Evolutionary conservation across 2,113 vertebrate genomes (phyloP).

Genomic region (Nerophis ophidion): DNA sequence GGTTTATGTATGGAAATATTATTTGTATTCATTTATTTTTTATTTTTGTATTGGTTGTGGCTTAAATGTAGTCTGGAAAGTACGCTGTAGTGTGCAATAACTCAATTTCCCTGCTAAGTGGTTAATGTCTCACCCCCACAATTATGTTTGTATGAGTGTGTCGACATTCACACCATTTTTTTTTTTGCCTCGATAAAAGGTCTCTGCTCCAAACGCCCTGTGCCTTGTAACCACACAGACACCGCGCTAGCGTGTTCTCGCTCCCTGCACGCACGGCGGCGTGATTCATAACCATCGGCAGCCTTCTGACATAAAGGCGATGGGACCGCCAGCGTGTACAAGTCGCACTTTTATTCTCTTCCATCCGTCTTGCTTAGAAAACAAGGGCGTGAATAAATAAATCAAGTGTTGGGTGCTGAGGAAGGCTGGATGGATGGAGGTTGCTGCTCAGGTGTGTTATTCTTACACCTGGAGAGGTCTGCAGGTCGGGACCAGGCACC

Average conservation of each 20-base stretch:
- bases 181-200: neutral
- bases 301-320: slow-evolving; percentile 66
- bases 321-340: slow-evolving; percentile 62
- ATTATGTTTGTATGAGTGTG: too few species aligned
- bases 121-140: too few species aligned
- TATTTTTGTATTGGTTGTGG: too few species aligned
- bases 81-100: too few species aligned
- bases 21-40: too few species aligned
- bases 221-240: too few species aligned
- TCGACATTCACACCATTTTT: slow-evolving; percentile 3
- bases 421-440: slow-evolving; percentile 65
- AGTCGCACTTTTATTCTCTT: slow-evolving; percentile 69
- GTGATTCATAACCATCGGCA: slow-evolving; percentile 67
- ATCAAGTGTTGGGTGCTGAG: slow-evolving; percentile 44
- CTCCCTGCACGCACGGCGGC: slow-evolving; percentile 20
- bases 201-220: too few species aligned
- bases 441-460: slow-evolving; percentile 2
- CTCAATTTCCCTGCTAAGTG: too few species aligned
- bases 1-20: too few species aligned
- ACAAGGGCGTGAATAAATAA: slow-evolving; percentile 74
- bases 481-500: too few species aligned
- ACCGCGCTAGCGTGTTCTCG: too few species aligned
- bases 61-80: too few species aligned
- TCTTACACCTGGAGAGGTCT: slow-evolving; percentile 19
- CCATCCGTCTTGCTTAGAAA: slow-evolving; percentile 78